Evolutionary conservation across 2,797 vertebrate genomes (phyloP), one percentile per base, ranked within the genome.

Genomic region (Catamblyrhynchus diadema): DNA sequence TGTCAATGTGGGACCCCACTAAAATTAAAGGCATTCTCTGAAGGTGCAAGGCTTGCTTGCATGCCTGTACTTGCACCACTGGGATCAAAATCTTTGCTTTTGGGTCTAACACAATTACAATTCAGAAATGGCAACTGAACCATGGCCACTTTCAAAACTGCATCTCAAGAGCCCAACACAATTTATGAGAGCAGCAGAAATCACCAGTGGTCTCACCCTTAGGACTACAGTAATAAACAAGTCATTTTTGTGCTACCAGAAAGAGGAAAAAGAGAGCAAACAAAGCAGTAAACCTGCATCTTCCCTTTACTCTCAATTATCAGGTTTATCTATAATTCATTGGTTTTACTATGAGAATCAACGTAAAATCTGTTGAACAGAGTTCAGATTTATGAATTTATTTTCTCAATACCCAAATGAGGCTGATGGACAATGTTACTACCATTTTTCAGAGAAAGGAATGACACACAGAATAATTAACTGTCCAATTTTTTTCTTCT

Each of bases 301-400:
- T 64, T 86, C 59, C 22, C 41, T 65, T 66, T 91, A 59, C 72
- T 90, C 56, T 81, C 78, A 73, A 93, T 88, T 86, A 67, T 45
- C 53, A 64, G 9, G 47, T 79, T 79, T 82, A 94, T 88, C 92
- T 94, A 74, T 88, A 95, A 97, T 92, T 92, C 83, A 84, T 56
- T 79, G 24, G 22, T 66, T 93, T 95, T 77, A 84, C 60, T 82
- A 50, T 6, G 30, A 87, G 39, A 85, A 81, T 81, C 88, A 93
- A 90, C 74, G 57, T 56, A 94, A 74, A 69, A 90, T 51, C 41
- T 66, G 39, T 61, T 61, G 82, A 94, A 66, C 25, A 82, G 62
- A 92, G 86, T 82, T 90, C 71, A 80, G 51, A 90, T 88, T 82
- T 88, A 80, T 82, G 22, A 92, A 88, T 93, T 92, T 84, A 90